These are phyloP conservation scores for Microctenopoma lineatum DNA, from an alignment of 2,797 vertebrate genomes.

Conservation along the genomic window DNA sequence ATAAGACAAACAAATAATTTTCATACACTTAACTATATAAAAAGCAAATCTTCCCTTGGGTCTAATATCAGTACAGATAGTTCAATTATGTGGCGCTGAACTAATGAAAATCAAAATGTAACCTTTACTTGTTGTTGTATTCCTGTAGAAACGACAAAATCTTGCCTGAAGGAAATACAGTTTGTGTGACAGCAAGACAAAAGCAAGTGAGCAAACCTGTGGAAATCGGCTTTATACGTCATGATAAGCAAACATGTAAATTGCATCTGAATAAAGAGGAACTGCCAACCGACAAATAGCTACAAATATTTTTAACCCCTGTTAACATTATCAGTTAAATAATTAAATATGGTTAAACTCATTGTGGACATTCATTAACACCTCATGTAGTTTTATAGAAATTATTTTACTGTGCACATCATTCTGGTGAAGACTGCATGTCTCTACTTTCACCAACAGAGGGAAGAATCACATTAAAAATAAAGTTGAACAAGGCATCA, in stretches of 20 bases:
- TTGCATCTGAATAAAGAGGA: conserved; percentile 12
- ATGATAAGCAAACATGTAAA: conserved; percentile 31
- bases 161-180: not conserved
- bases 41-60: not conserved
- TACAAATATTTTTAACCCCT: not conserved
- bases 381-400: not conserved
- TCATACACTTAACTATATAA: not conserved
- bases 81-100: not conserved
- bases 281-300: not conserved
- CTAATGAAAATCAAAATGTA: not conserved
- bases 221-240: accelerated
- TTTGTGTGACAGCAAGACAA: conserved; percentile 1
- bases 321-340: not conserved
- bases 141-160: not conserved
- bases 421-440: not conserved
- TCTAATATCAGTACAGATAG: not conserved
- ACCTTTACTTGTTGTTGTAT: conserved; percentile 27
- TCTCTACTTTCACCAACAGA: conserved; percentile 32
- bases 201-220: not conserved
- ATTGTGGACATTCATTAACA: not conserved
- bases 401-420: not conserved
- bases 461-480: conserved; percentile 24
- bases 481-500: not conserved
- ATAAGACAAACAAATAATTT: not conserved
- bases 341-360: not conserved